These are phyloP conservation scores for Encarsia formosa DNA, from an alignment of 2,888 invertebrate species.

Conservation along the genomic window DNA sequence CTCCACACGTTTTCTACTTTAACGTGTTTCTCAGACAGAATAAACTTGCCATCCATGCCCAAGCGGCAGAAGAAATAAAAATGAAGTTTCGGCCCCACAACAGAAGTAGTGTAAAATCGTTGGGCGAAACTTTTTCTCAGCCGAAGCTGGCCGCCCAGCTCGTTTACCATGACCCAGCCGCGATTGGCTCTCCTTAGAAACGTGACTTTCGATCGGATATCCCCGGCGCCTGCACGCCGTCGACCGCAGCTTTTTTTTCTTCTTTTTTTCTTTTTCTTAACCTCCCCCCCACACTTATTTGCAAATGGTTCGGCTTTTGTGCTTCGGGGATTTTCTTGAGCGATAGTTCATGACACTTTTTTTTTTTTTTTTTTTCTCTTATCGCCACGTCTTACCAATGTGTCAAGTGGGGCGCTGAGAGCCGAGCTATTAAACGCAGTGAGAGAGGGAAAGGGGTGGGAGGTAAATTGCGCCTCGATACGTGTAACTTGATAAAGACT, in stretches of 20 bases:
- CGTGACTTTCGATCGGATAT: conserved; percentile 25
- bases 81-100: too few species aligned
- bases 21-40: too few species aligned
- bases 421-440: conserved; percentile 20
- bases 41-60: too few species aligned
- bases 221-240: not conserved
- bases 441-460: too few species aligned
- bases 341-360: conserved; percentile 10
- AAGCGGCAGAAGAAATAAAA: too few species aligned
- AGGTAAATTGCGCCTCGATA: conserved; percentile 24
- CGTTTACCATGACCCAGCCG: conserved; percentile 14
- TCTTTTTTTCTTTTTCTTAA: too few species aligned
- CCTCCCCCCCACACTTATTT: conserved; percentile 16
- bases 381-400: conserved; percentile 4
- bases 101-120: too few species aligned
- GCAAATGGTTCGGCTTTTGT: conserved; percentile 14
- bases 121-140: too few species aligned
- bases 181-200: conserved; percentile 15
- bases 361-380: not conserved
- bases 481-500: conserved; percentile 24
- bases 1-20: too few species aligned
- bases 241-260: not conserved
- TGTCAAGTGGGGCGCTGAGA: conserved; percentile 22
- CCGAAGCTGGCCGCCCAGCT: too few species aligned
- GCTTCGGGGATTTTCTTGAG: conserved; percentile 18